phyloP scores from a whole-genome alignment of 1,140 invertebrate species.

The Pseudomyrmex flavicornis region DNA sequence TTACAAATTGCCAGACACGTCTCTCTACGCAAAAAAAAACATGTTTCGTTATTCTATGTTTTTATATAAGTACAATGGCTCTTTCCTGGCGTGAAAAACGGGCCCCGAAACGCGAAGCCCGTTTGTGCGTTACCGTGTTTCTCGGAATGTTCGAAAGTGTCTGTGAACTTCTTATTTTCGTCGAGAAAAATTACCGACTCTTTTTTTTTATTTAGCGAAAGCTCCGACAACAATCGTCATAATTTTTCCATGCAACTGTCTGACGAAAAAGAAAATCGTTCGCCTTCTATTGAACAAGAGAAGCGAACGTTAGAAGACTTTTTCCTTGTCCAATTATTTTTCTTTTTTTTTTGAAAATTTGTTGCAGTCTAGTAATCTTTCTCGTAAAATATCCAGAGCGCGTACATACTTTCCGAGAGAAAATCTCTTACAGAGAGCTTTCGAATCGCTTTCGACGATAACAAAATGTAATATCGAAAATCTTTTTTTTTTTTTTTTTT shows the following conservation, averaged over 20 bases:
- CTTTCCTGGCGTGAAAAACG: conserved; percentile 7
- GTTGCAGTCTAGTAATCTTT: conserved; percentile 38
- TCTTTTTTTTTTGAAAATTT: conserved; percentile 19
- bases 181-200: not conserved
- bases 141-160: not conserved
- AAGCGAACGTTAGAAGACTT: not conserved
- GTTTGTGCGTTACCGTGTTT: not conserved
- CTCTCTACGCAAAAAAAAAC: not conserved
- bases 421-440: conserved; percentile 2
- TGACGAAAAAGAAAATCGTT: not conserved
- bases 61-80: conserved; percentile 49
- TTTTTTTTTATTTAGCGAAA: not conserved
- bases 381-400: conserved; percentile 7
- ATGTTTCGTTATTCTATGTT: conserved; percentile 28
- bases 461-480: not conserved
- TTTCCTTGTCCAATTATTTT: not conserved
- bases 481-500: not conserved
- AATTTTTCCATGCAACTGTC: not conserved
- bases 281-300: not conserved
- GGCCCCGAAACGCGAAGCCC: not conserved
- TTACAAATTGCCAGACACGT: conserved; percentile 8
- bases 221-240: not conserved
- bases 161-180: not conserved
- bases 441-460: conserved; percentile 23
- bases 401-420: not conserved